phyloP scores from a whole-genome alignment of 2,113 vertebrate species.

The Cricetomys ansorgei region DNA sequence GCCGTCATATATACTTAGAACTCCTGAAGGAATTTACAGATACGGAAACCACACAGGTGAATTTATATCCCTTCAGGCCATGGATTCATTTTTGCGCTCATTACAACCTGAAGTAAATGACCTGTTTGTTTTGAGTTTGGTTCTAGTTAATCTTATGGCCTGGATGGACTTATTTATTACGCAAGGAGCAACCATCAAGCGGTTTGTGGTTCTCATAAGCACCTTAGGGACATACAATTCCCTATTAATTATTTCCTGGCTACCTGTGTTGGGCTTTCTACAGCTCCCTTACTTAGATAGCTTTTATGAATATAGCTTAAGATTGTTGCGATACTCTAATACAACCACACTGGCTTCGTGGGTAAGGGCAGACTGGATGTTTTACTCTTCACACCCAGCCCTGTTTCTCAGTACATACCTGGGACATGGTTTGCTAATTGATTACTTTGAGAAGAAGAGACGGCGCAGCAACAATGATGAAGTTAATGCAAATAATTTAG shows the following conservation, averaged over 20 bases:
- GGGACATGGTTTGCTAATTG: constrained; percentile 95
- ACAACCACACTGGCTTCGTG: constrained; percentile 96
- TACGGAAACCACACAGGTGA: constrained; percentile 97
- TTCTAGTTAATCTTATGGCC: constrained; percentile 97
- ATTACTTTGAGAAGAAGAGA: constrained; percentile 98
- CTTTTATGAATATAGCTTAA: constrained; percentile 96
- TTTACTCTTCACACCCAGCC: constrained; percentile 97
- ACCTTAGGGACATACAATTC: constrained; percentile 99
- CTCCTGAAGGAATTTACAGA: constrained; percentile 96
- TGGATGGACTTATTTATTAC: constrained; percentile 99
- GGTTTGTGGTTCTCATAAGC: constrained; percentile 98
- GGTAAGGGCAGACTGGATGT: constrained; percentile 97
- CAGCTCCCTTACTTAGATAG: constrained; percentile 96
- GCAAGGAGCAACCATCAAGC: constrained; percentile 97
- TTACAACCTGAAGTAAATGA: constrained; percentile 99
- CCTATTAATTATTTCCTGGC: constrained; percentile 96
- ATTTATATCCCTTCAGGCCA: constrained; percentile 95
- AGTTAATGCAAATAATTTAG: constrained; percentile 95
- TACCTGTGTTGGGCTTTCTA: constrained; percentile 97
- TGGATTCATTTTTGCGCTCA: constrained; percentile 97
- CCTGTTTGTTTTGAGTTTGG: constrained; percentile 96
- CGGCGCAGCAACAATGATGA: constrained; percentile 90
- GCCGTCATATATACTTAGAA: constrained; percentile 96
- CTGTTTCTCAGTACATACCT: constrained; percentile 98
- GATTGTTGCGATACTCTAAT: constrained; percentile 96